These are phyloP conservation scores for Diorhabda carinulata DNA, from an alignment of 1,140 invertebrate genomes.

Conservation along the genomic window DNA sequence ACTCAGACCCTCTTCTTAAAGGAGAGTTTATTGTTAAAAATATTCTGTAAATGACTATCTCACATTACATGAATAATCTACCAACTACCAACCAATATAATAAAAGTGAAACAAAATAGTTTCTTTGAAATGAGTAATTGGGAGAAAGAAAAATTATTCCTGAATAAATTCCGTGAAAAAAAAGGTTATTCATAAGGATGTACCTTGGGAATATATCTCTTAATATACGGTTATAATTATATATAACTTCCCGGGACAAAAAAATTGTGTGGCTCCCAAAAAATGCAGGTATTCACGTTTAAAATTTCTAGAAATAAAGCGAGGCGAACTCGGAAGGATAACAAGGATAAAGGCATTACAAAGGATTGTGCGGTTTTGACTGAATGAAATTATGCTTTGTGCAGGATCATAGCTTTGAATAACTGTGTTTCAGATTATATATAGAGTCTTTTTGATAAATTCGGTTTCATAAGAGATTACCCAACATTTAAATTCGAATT, in stretches of 20 bases:
- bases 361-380: slow-evolving; percentile 1
- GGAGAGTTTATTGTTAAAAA: too few relatives aligned
- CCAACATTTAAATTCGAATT: background rate
- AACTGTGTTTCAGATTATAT: background rate
- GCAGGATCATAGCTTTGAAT: slow-evolving; percentile 1
- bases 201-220: too few relatives aligned
- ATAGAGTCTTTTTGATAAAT: background rate
- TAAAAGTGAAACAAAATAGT: too few relatives aligned
- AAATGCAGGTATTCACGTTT: background rate
- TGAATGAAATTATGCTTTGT: slow-evolving; percentile 1
- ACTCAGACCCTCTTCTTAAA: too few relatives aligned
- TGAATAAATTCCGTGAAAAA: too few relatives aligned
- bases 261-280: background rate
- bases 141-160: too few relatives aligned
- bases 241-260: background rate
- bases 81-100: too few relatives aligned
- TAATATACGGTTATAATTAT: background rate
- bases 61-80: too few relatives aligned
- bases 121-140: too few relatives aligned
- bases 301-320: slow-evolving; percentile 3
- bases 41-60: too few relatives aligned
- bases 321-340: background rate
- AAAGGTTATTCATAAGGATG: too few relatives aligned
- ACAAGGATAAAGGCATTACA: slow-evolving; percentile 1
- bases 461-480: background rate